phyloP scores from a whole-genome alignment of 2,797 vertebrate species.

The Rhinatrema bivittatum region DNA sequence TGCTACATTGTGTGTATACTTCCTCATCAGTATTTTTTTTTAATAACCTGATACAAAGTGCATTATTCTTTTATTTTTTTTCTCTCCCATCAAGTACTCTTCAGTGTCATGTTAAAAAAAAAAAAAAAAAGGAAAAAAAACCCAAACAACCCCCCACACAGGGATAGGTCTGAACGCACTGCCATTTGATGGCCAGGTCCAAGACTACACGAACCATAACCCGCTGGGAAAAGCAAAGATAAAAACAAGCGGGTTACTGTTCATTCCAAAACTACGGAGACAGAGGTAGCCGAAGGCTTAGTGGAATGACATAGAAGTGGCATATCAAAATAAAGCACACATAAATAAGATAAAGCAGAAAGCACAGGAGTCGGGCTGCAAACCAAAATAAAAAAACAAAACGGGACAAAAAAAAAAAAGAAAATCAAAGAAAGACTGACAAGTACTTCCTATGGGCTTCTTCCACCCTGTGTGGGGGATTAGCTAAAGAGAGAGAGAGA shows the following conservation, averaged over 20 bases:
- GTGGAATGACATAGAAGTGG: constrained; percentile 52
- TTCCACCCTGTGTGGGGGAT: constrained; percentile 59
- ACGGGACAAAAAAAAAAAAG: constrained; percentile 56
- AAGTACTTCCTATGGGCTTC: constrained; percentile 71
- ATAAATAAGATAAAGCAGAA: constrained; percentile 36
- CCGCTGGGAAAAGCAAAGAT: constrained; percentile 29
- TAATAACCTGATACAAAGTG: constrained; percentile 81
- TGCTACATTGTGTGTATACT: constrained; percentile 75
- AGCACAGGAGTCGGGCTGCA: constrained; percentile 25
- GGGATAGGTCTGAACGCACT: constrained; percentile 51
- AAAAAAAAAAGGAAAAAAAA: too few species aligned
- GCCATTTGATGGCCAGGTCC: constrained; percentile 42
- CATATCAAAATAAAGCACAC: constrained; percentile 42
- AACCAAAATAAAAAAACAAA: constrained; percentile 45
- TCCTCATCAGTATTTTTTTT: constrained; percentile 59
- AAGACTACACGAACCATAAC: constrained; percentile 29
- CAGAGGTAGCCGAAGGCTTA: constrained; percentile 87
- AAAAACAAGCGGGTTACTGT: constrained; percentile 13
- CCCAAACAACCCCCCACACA: constrained; percentile 47
- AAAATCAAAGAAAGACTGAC: constrained; percentile 49
- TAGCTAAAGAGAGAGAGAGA: constrained; percentile 14
- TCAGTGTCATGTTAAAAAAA: constrained; percentile 36
- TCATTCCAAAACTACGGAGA: constrained; percentile 39
- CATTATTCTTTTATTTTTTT: constrained; percentile 61
- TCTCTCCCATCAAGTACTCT: constrained; percentile 56